Evolutionary conservation across 2,888 invertebrate species (phyloP), one percentile per base, ranked within the genome.

Genomic region (Pterobdella sp.): DNA sequence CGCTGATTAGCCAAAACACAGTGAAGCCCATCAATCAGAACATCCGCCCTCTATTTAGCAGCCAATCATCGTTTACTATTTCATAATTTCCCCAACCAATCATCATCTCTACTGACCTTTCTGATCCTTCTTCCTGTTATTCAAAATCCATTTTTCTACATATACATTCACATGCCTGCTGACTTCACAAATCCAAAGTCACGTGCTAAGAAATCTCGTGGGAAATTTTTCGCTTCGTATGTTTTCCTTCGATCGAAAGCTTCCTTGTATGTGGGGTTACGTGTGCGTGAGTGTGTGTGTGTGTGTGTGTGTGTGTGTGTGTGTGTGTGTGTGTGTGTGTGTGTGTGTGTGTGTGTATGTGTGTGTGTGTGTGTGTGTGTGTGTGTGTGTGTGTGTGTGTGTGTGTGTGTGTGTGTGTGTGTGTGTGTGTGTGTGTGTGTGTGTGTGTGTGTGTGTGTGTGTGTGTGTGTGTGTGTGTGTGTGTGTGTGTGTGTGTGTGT

Each of bases 241-340:
- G 68, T 68, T 68, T 65, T 65, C 66, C 4, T n/a, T 35, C 66
- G 4, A 14, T 65, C 66, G 18, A 7, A 29, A 29, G 3, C 66
- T 34, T 35, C 32, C 66, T 65, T 49, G 87, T 99, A 80, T 89
- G 95, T 77, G n/a, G n/a, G n/a, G n/a, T n/a, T n/a, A n/a, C n/a
- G n/a, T n/a, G n/a, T n/a, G n/a, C n/a, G n/a, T n/a, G 60, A 26
- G 60, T 14, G 60, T 56, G 60, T 56, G 60, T 56, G 60, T 56
- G 60, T 56, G 60, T 56, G 60, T 56, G 60, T 56, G 60, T 56
- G 60, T 56, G 60, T 56, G 60, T 56, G 60, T 56, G 60, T 56
- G 60, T 56, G 60, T 56, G 60, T 56, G 60, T 56, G 60, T 56
- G 60, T 56, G 60, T 56, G 60, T 56, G 60, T 56, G 60, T 56